phyloP scores from a whole-genome alignment of 2,888 invertebrate species.

The Didymodactylos carnosus region DNA sequence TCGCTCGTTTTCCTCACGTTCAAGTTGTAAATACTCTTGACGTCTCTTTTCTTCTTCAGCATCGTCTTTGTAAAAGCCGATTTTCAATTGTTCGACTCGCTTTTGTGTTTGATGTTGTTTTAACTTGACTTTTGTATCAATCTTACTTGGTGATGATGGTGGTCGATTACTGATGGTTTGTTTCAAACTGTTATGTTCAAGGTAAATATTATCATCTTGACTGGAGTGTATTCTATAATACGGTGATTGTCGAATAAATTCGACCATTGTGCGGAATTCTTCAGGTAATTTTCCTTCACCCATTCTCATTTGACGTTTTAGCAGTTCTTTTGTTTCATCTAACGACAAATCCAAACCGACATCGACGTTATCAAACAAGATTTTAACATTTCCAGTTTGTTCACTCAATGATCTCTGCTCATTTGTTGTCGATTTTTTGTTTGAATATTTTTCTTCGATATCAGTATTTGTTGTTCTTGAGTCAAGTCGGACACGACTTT shows the following conservation, averaged over 20 bases:
- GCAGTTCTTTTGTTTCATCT: neutral
- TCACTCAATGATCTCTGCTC: neutral
- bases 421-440: neutral
- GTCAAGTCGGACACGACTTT: too few relatives aligned
- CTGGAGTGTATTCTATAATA: neutral
- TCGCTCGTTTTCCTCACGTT: too few relatives aligned
- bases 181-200: neutral
- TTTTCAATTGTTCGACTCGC: too few relatives aligned
- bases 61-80: too few relatives aligned
- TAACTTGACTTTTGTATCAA: neutral
- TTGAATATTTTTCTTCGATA: too few relatives aligned
- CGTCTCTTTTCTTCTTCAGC: neutral
- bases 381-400: neutral
- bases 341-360: neutral
- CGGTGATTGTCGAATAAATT: neutral
- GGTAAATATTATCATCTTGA: neutral
- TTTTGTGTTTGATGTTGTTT: neutral
- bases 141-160: neutral
- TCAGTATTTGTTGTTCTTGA: too few relatives aligned
- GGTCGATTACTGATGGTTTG: neutral
- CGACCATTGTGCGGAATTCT: neutral
- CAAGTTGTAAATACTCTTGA: too few relatives aligned
- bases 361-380: neutral
- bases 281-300: neutral
- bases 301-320: neutral